These are phyloP conservation scores for Chaitophorus viminalis DNA, from an alignment of 2,888 invertebrate species.

Conservation along the genomic window DNA sequence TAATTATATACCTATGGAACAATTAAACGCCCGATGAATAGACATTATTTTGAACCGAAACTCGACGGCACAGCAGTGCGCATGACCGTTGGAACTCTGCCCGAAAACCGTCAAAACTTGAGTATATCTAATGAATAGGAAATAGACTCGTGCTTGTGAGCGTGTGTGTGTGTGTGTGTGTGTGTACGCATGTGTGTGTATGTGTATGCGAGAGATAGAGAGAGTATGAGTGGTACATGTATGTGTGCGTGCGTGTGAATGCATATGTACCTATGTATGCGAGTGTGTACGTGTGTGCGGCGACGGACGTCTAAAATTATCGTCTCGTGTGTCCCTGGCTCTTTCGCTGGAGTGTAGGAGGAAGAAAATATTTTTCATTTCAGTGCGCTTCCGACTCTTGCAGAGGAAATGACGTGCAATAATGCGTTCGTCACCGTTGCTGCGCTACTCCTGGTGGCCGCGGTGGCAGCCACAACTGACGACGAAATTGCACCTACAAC, in stretches of 20 bases:
- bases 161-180: neutral
- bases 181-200: neutral
- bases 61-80: neutral
- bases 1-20: too few species aligned
- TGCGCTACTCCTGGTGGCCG: neutral
- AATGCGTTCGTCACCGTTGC: too few species aligned
- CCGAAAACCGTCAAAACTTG: slow-evolving; percentile 20
- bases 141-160: neutral
- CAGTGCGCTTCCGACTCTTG: slow-evolving; percentile 1
- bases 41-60: slow-evolving; percentile 7
- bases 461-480: neutral
- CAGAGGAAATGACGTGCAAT: neutral
- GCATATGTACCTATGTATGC: neutral
- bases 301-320: slow-evolving; percentile 44
- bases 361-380: slow-evolving; percentile 16
- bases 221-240: too few species aligned
- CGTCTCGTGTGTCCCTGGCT: slow-evolving; percentile 28
- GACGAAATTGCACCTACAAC: neutral
- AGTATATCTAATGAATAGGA: slow-evolving; percentile 18
- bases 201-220: neutral
- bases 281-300: neutral
- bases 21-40: neutral
- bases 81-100: slow-evolving; percentile 36
- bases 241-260: neutral
- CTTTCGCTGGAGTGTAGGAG: slow-evolving; percentile 13